Conservation (phyloP, 2,888 invertebrate genomes). For the Diabrotica balteata region DNA sequence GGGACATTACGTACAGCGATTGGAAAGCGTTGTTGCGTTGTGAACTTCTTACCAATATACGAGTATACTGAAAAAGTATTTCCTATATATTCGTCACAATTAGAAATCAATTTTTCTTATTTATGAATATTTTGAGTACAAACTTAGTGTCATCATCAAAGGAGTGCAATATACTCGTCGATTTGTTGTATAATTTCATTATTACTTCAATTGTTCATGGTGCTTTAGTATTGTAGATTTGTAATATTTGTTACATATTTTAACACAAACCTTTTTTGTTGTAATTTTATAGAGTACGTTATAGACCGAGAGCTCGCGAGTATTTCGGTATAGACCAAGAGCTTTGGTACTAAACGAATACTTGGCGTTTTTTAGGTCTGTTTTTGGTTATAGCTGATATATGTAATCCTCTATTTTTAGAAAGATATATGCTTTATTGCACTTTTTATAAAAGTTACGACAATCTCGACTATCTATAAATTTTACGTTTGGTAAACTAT, state of each 20-base stretch:
- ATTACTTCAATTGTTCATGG: slow-evolving; percentile 21
- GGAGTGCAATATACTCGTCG: slow-evolving; percentile 34
- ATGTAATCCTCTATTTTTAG: slow-evolving; percentile 20
- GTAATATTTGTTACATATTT: slow-evolving; percentile 18
- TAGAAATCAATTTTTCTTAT: slow-evolving; percentile 6
- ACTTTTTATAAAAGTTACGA: slow-evolving; percentile 26
- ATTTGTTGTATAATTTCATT: slow-evolving; percentile 33
- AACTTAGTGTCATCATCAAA: slow-evolving; percentile 17
- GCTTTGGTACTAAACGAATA: no score
- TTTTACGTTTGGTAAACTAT: slow-evolving; percentile 12
- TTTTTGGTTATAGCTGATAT: slow-evolving; percentile 3
- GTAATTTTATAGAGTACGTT: slow-evolving; percentile 14
- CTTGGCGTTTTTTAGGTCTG: no score
- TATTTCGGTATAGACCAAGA: no score
- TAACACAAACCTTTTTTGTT: slow-evolving; percentile 6
- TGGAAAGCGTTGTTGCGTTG: no score
- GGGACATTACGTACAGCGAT: no score
- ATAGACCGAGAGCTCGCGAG: neutral
- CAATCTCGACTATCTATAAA: slow-evolving; percentile 20
- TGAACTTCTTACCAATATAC: no score
- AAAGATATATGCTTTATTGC: slow-evolving; percentile 20
- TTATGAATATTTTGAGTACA: slow-evolving; percentile 28
- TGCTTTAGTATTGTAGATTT: slow-evolving; percentile 28
- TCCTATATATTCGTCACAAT: neutral
- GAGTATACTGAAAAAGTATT: no score